phyloP scores from a whole-genome alignment of 2,888 invertebrate genomes.

The Cephus runcator region DNA sequence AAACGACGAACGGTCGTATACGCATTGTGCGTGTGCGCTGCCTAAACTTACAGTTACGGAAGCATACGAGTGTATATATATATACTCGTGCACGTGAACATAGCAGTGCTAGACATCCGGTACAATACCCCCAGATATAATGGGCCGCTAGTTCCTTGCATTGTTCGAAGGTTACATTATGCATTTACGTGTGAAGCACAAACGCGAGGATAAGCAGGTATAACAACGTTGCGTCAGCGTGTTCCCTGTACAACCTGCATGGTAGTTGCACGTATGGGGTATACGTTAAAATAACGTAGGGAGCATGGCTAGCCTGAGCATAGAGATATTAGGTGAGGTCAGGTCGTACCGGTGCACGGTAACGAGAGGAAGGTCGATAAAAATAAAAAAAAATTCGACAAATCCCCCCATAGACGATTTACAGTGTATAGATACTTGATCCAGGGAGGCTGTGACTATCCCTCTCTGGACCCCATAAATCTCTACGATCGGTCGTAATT shows the following conservation, averaged over 20 bases:
- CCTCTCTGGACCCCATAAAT: neutral
- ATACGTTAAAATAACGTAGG: neutral
- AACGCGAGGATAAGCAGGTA: neutral
- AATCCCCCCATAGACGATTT: too few species aligned
- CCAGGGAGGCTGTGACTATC: neutral
- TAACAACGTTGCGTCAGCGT: conserved; percentile 1
- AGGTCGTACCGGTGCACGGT: neutral
- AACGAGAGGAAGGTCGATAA: neutral
- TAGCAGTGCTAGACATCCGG: conserved; percentile 58
- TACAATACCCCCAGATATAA: conserved; percentile 60
- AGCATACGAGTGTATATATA: neutral
- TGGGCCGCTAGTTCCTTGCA: conserved; percentile 58
- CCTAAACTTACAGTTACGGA: neutral
- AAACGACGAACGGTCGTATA: neutral
- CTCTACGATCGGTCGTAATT: neutral
- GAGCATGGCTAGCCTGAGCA: neutral
- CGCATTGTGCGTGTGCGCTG: neutral
- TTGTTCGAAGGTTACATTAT: conserved; percentile 57
- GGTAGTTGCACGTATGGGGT: neutral
- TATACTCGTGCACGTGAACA: conserved; percentile 26
- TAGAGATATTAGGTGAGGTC: neutral
- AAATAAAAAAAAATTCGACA: neutral
- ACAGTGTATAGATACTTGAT: neutral
- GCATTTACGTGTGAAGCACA: conserved; percentile 22
- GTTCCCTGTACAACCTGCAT: neutral